Base-by-base conservation (phyloP, 2,797 vertebrate species). In the Lagodon rhomboides region DNA sequence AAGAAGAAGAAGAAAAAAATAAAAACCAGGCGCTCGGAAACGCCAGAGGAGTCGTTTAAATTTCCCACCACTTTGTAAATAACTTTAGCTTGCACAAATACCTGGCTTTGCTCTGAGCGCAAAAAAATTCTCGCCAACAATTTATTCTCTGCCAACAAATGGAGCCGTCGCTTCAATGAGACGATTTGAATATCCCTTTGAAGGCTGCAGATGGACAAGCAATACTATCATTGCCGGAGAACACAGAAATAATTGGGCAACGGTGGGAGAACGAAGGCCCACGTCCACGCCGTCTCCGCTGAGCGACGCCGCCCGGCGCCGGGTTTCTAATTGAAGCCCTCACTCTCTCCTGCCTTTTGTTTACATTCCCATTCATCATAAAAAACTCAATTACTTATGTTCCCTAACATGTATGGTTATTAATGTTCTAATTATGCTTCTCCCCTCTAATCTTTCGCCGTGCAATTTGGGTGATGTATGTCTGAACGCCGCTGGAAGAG, bases 391-490 rank as follows among this genome's bases (percentile, higher is more conserved):
- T 87, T 80, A 89, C 91, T 90, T 87, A 86, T 89, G 92, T 85
- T 91, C 71, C 80, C 85, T 78, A 90, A 92, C 90, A 90, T 89
- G 86, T 84, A 86, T 84, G 86, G 85, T 93, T 93, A 93, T 94
- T 94, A 94, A 92, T 93, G 94, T 75, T 87, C 85, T 94, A 91
- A 93, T 94, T 92, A 94, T 65, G 86, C 87, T 63, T 84, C 88
- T 88, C 88, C 79, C 46, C 81, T 86, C 80, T 92, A 92, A 91
- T 91, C 91, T 87, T 83, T 87, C 58, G 77, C 82, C 65, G 60
- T 7, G 91, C 92, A 87, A 85, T 93, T 89, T 82, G 82, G 87
- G 80, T 92, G 92, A 91, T 92, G 38, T 75, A 91, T 89, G 88
- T 85, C 79, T 38, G 84, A 87, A 75, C 84, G 77, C 67, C 78